These are phyloP conservation scores for Bembecia ichneumoniformis DNA, from an alignment of 2,888 invertebrate species.

Conservation along the genomic window DNA sequence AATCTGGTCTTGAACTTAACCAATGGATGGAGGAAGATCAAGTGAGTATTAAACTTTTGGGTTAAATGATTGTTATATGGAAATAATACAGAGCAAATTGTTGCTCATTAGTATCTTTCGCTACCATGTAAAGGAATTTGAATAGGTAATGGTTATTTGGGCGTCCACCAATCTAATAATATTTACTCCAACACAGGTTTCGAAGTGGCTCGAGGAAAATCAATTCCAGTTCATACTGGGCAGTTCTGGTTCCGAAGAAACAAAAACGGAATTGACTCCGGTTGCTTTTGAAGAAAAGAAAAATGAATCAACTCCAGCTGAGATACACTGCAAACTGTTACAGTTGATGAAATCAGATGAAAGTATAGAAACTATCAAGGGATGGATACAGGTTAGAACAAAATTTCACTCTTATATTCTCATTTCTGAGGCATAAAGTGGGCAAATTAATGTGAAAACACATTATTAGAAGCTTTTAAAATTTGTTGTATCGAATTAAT, in stretches of 20 bases:
- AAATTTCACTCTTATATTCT: no score
- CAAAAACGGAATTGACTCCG: slow-evolving; percentile 12
- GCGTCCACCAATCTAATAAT: neutral
- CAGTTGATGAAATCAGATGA: slow-evolving; percentile 58
- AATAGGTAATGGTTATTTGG: no score
- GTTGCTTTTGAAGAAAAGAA: slow-evolving; percentile 29
- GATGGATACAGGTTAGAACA: slow-evolving; percentile 53
- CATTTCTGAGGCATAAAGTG: no score
- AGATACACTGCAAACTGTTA: slow-evolving; percentile 48
- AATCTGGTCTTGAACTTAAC: slow-evolving; percentile 44
- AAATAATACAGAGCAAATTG: no score
- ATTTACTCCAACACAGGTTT: slow-evolving; percentile 26
- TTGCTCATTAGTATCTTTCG: no score
- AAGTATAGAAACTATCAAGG: slow-evolving; percentile 52
- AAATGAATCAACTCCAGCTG: slow-evolving; percentile 40
- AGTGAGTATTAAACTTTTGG: slow-evolving; percentile 24
- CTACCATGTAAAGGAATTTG: no score
- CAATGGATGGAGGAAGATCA: slow-evolving; percentile 61
- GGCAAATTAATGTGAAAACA: no score
- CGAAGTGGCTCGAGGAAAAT: slow-evolving; percentile 53
- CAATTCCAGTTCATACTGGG: slow-evolving; percentile 56
- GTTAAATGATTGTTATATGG: no score
- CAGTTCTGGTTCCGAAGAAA: slow-evolving; percentile 33
- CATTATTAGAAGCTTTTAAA: no score
- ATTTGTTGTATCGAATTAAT: no score